These are phyloP conservation scores for Scaptomyza caliginosa DNA, from an alignment of 2,888 invertebrate genomes.

Conservation along the genomic window DNA sequence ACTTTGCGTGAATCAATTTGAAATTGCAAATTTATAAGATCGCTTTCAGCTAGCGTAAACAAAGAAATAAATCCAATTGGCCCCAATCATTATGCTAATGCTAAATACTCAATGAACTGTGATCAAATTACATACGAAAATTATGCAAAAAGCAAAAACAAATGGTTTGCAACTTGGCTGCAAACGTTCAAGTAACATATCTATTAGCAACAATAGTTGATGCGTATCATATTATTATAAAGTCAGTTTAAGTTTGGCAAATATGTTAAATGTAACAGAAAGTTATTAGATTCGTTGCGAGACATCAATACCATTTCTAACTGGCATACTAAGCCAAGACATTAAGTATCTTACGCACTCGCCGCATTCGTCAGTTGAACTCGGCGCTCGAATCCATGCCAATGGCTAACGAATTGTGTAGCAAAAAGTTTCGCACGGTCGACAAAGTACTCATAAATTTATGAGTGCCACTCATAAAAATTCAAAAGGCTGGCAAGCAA, in stretches of 20 bases:
- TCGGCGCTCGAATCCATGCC: not conserved
- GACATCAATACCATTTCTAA: not conserved
- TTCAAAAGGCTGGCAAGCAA: conserved; percentile 50
- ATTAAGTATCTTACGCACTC: conserved; percentile 18
- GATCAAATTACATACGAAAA: conserved; percentile 22
- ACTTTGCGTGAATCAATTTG: not conserved
- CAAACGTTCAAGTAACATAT: not conserved
- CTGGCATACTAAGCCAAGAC: not conserved
- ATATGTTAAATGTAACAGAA: no score
- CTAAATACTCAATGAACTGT: conserved; percentile 39
- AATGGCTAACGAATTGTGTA: conserved; percentile 41
- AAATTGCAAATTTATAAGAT: not conserved
- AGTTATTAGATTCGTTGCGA: no score
- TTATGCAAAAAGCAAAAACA: conserved; percentile 22
- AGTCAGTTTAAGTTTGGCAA: no score
- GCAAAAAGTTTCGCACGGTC: conserved; percentile 69
- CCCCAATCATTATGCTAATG: conserved; percentile 36
- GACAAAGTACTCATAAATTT: conserved; percentile 70
- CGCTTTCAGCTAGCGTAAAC: not conserved
- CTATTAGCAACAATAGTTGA: not conserved
- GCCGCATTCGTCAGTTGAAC: not conserved
- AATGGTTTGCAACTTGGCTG: not conserved
- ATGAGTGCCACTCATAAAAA: conserved; percentile 73
- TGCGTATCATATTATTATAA: not conserved
- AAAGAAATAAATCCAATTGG: not conserved